Conservation (phyloP, 2,797 vertebrate species). For the Hypotaenidia okinawae region DNA sequence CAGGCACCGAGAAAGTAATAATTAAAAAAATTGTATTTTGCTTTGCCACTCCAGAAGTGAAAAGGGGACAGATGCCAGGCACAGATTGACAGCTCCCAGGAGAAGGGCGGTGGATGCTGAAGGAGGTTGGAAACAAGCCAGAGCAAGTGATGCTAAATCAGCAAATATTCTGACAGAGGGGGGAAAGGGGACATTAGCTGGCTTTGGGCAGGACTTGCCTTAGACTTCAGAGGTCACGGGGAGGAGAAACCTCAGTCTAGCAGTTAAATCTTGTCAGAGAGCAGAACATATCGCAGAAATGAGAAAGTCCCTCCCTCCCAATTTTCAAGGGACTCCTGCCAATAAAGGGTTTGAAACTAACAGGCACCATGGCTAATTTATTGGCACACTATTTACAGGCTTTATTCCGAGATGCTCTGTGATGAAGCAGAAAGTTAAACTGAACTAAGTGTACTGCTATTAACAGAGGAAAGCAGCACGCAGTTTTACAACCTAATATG, state of each 20-base stretch:
- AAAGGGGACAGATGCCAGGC: neutral
- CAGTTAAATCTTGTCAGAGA: neutral
- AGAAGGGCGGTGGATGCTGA: neutral
- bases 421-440: neutral
- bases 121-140: neutral
- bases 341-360: neutral
- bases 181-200: fast-evolving
- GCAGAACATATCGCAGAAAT: neutral
- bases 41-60: neutral
- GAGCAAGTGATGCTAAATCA: neutral
- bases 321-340: neutral
- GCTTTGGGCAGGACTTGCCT: neutral
- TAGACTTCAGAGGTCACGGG: neutral
- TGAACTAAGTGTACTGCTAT: neutral
- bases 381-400: neutral
- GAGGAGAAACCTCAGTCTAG: neutral
- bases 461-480: neutral
- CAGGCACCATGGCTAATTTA: neutral
- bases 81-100: neutral
- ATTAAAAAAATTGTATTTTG: neutral
- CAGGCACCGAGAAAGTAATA: neutral
- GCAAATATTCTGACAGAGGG: neutral
- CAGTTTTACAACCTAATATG: neutral
- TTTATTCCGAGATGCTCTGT: neutral
- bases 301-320: neutral